A percentile compares a stretch with the other conserved stretches of the same genome.
Evolutionary conservation across 2,888 invertebrate genomes (phyloP).

Genomic region (Chalcis sispes): DNA sequence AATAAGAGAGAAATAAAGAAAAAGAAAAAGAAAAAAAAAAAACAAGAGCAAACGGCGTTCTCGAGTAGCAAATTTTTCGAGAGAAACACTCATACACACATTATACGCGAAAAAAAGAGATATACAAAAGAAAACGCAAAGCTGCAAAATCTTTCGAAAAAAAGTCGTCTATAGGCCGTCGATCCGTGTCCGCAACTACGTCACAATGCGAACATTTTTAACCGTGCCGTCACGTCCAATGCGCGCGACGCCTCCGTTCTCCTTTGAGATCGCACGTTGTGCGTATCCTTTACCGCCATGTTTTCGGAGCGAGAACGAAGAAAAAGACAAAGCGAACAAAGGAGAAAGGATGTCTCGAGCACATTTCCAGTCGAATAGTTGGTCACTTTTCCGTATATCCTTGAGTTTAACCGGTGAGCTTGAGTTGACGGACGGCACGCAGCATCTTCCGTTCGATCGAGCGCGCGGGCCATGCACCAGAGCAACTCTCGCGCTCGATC

Average conservation of each 20-base stretch:
- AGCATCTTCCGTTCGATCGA: constrained; percentile 26
- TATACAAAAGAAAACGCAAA: background rate
- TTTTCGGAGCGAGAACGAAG: background rate
- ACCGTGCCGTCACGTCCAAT: constrained; percentile 60
- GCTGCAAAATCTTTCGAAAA: constrained; percentile 23
- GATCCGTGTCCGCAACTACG: constrained; percentile 64
- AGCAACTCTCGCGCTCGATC: background rate
- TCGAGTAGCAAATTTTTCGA: constrained; percentile 41
- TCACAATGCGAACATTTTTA: constrained; percentile 66
- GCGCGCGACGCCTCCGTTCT: background rate
- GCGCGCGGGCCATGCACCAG: background rate
- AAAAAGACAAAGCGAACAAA: background rate
- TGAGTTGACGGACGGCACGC: constrained; percentile 35
- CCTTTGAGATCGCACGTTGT: background rate
- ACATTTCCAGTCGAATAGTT: constrained; percentile 9
- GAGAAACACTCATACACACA: too few relatives aligned
- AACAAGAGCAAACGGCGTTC: constrained; percentile 41
- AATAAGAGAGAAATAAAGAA: too few relatives aligned
- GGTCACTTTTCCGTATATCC: constrained; percentile 9
- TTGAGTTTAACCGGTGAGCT: background rate
- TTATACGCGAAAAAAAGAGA: background rate
- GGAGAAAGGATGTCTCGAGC: background rate
- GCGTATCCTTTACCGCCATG: too few relatives aligned
- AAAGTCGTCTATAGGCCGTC: constrained; percentile 63
- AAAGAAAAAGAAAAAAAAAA: constrained; percentile 26